These are phyloP conservation scores for Meleagris gallopavo DNA, from an alignment of 2,113 vertebrate genomes.

Conservation along the genomic window DNA sequence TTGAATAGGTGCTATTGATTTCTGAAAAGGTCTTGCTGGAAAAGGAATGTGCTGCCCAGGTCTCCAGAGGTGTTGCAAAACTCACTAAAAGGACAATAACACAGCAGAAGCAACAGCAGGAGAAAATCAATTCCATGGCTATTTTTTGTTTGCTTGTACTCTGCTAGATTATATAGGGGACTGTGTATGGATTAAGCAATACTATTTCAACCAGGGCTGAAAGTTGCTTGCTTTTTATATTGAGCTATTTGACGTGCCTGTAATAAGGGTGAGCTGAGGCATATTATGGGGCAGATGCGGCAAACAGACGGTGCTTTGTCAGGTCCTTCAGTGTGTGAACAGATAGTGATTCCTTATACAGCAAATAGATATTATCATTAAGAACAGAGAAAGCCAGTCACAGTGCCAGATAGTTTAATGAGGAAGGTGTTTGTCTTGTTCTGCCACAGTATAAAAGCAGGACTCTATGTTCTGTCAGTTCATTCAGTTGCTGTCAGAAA, in stretches of 20 bases:
- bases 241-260: background rate
- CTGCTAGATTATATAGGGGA: background rate
- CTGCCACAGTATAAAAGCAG: background rate
- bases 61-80: slow-evolving; percentile 17
- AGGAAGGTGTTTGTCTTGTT: background rate
- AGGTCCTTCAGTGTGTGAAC: background rate
- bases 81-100: slow-evolving; percentile 22
- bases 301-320: background rate
- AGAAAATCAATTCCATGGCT: slow-evolving; percentile 23
- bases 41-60: background rate
- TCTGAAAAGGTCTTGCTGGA: slow-evolving; percentile 34
- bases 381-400: background rate
- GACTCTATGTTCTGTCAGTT: rapidly evolving
- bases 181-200: background rate
- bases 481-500: background rate
- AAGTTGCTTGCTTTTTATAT: background rate
- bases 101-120: background rate
- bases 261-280: background rate
- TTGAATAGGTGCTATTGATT: slow-evolving; percentile 57
- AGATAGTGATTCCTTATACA: background rate
- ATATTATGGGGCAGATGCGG: background rate
- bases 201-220: slow-evolving; percentile 4
- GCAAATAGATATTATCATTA: background rate
- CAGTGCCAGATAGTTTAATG: background rate
- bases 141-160: slow-evolving; percentile 37